Evolutionary conservation across 2,797 vertebrate genomes (phyloP).

Genomic region (Rhinogobio ventralis): DNA sequence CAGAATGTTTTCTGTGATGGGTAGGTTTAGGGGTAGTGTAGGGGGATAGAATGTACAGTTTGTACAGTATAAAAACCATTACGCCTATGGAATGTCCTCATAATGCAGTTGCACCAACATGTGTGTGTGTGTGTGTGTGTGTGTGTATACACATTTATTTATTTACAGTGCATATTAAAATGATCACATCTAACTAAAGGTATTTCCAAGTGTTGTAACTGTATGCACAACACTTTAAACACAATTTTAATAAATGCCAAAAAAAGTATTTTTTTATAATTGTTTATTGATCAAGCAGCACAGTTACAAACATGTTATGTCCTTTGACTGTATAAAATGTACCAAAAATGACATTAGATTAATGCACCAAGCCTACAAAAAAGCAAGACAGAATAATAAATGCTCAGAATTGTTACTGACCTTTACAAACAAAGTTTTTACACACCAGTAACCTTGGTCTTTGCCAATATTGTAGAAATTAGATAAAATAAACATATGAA

Average conservation of each 20-base stretch:
- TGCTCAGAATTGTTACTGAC: background rate
- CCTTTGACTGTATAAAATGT: slow-evolving; percentile 37
- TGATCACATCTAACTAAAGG: background rate
- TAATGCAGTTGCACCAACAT: no score
- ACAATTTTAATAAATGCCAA: background rate
- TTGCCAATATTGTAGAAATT: background rate
- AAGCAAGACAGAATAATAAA: slow-evolving; percentile 3
- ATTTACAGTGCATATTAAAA: background rate
- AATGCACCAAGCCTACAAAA: slow-evolving; percentile 27
- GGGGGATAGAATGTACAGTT: no score
- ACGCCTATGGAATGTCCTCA: no score
- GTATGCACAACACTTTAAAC: background rate
- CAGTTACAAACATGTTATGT: slow-evolving; percentile 29
- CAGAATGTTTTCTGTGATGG: no score
- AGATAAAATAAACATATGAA: slow-evolving; percentile 2
- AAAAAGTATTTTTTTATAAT: background rate
- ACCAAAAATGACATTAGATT: slow-evolving; percentile 17
- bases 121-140: no score
- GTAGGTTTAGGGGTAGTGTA: no score
- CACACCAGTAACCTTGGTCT: background rate
- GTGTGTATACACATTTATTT: no score
- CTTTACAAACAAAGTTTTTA: background rate
- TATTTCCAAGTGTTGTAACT: background rate
- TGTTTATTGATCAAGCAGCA: slow-evolving; percentile 45
- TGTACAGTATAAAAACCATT: no score